Base-by-base conservation (phyloP, 2,888 invertebrate genomes). In the Pachliopta kotzebuea region DNA sequence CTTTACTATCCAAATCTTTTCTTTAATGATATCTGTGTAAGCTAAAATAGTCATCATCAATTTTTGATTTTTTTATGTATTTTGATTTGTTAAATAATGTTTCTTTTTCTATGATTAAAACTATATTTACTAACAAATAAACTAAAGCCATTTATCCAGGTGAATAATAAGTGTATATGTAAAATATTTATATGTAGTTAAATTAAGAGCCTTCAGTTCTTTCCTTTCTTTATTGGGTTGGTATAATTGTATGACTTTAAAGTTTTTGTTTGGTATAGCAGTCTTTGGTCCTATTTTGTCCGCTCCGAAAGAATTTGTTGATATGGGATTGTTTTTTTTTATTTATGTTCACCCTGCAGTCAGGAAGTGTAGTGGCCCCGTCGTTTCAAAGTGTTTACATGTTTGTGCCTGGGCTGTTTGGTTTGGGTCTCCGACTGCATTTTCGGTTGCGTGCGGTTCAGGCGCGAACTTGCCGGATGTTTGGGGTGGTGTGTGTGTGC, bases 361-460 rank as follows among this genome's bases (percentile, higher is more conserved):
- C 79, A 77, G 78, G 79, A 80, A 79, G 72, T 74, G 74, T 71
- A 69, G 73, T 70, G 67, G 72, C 62, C 69, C 77, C 71, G 75
- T 74, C 74, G 74, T 75, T 75, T 70, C 74, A 75, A 76, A 79
- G 80, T 85, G 85, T 86, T 85, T 84, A 83, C 84, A 79, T 81
- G 79, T 84, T 85, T 80, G 80, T 78, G 76, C 79, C 72, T 74
- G 74, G 77, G 66, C 72, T 86, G 81, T 88, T 88, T 85, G 82
- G 78, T 78, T 84, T 83, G 74, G 79, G 72, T 82, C 84, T 87
- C 84, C 85, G 80, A 75, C 83, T 83, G 80, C 78, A 73, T 84
- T 84, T 83, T 80, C 74, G 81, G 74, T 76, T 80, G 78, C 77
- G 77, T 81, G 84, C 75, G 81, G 83, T 82, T 85, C 83, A 76